Conservation (phyloP, 1,140 invertebrate species). For the Watersipora subatra region DNA sequence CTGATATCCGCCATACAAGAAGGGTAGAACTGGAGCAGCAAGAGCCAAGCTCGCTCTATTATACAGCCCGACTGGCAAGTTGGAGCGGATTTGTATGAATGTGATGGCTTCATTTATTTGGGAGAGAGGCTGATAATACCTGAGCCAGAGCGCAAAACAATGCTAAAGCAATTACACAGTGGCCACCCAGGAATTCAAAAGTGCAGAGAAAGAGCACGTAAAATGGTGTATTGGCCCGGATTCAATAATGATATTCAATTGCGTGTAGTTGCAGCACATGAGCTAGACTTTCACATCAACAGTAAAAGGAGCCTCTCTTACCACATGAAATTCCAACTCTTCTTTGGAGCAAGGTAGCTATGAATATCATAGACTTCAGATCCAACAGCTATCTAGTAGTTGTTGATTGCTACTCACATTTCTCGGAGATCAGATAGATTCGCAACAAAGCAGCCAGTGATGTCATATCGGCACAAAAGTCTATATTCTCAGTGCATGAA, state of each 20-base stretch:
- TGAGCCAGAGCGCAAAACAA: background rate
- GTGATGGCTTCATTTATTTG: background rate
- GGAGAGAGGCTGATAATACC: background rate
- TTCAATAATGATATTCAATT: background rate
- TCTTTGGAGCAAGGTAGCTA: conserved; percentile 10
- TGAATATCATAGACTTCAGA: conserved; percentile 8
- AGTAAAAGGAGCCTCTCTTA: background rate
- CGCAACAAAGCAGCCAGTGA: background rate
- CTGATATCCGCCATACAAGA: background rate
- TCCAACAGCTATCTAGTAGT: conserved; percentile 10
- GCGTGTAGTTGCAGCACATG: background rate
- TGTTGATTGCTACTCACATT: conserved; percentile 15
- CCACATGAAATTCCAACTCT: background rate
- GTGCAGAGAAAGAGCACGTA: background rate
- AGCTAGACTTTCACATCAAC: background rate
- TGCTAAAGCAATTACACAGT: background rate
- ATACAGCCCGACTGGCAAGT: background rate
- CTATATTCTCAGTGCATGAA: background rate
- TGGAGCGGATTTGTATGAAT: background rate
- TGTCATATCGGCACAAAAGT: background rate
- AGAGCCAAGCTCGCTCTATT: background rate
- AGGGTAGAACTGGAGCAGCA: background rate
- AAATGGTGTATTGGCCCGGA: background rate
- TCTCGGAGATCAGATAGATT: conserved; percentile 4
- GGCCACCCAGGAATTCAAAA: background rate